Evolutionary conservation across 1,140 invertebrate genomes (phyloP).

Genomic region (Drosophila burlai): DNA sequence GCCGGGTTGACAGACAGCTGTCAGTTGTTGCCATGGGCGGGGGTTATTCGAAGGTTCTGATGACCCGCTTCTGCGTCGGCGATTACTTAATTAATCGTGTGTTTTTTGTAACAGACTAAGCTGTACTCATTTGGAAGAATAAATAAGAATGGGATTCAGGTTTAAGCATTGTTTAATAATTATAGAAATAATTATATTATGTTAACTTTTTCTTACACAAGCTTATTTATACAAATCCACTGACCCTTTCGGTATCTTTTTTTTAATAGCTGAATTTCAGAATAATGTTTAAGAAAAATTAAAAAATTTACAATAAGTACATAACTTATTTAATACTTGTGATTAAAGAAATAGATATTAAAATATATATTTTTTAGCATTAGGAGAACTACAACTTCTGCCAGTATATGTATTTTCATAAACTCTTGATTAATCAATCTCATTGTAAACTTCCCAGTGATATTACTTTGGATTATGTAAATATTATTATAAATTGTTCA

Average conservation of each 20-base stretch:
- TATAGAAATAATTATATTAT: background rate
- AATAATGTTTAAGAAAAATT: too few species aligned
- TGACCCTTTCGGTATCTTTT: too few species aligned
- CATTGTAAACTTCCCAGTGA: background rate
- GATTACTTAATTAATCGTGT: constrained; percentile 71
- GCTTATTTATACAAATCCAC: background rate
- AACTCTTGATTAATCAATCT: background rate
- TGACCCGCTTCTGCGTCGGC: constrained; percentile 30
- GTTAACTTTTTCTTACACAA: background rate
- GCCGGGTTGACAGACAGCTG: constrained; percentile 60
- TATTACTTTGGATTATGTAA: constrained; percentile 12
- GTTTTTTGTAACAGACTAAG: background rate
- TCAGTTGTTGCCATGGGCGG: constrained; percentile 22
- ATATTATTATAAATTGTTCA: constrained; percentile 22
- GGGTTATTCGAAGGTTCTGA: constrained; percentile 17
- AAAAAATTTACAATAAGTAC: too few species aligned
- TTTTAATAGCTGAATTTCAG: too few species aligned
- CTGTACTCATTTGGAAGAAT: constrained; percentile 7
- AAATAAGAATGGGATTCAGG: constrained; percentile 1
- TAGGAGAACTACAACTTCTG: too few species aligned
- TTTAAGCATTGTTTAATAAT: background rate
- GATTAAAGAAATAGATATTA: too few species aligned
- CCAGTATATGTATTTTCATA: too few species aligned
- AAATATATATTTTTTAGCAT: too few species aligned
- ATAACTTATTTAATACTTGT: too few species aligned